These are phyloP conservation scores for Dermatemys mawii DNA, from an alignment of 2,113 vertebrate species.

Conservation along the genomic window DNA sequence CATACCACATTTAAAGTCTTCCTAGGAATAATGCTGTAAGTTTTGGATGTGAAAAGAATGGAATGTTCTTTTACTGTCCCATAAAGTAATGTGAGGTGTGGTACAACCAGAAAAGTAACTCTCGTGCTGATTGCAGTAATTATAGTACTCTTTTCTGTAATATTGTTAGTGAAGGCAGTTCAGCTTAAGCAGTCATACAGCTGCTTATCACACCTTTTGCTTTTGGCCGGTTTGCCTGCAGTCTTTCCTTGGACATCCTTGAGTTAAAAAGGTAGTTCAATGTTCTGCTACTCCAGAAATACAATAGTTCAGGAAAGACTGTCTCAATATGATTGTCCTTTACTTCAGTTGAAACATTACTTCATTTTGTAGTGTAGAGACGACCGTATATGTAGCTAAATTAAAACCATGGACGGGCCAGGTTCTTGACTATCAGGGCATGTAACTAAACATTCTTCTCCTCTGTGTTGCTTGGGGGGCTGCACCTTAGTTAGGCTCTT, in stretches of 20 bases:
- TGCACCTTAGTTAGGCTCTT: neutral
- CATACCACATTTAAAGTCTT: neutral
- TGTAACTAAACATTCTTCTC: neutral
- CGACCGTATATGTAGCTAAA: neutral
- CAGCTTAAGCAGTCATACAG: neutral
- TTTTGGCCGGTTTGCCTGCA: neutral
- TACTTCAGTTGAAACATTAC: neutral
- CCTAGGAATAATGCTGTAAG: neutral
- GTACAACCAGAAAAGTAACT: neutral
- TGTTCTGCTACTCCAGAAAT: neutral
- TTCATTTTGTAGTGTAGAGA: neutral
- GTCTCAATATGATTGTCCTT: neutral
- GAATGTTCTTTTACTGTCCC: neutral
- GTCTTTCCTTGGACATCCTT: too few species aligned
- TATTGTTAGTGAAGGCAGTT: neutral
- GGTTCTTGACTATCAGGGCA: neutral
- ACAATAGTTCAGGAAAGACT: neutral
- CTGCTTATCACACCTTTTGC: neutral
- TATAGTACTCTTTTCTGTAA: neutral
- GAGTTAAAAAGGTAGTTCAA: too few species aligned
- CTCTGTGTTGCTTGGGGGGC: neutral
- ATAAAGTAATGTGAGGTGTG: neutral
- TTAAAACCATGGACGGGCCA: neutral
- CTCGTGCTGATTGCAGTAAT: neutral
- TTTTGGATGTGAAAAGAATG: neutral